These are phyloP conservation scores for Heliconius himera DNA, from an alignment of 1,140 invertebrate genomes.

Conservation along the genomic window DNA sequence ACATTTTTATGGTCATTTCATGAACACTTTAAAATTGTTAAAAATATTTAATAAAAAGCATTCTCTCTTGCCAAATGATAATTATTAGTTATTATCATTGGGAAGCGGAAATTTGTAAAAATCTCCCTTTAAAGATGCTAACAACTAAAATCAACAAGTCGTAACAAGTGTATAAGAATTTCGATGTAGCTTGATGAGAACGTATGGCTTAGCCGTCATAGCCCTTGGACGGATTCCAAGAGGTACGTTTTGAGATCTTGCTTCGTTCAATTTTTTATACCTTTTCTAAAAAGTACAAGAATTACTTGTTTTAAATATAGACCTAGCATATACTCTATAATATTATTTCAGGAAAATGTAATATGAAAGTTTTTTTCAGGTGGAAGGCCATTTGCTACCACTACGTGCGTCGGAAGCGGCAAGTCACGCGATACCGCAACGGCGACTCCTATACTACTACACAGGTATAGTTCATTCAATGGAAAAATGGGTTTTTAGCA, in stretches of 20 bases:
- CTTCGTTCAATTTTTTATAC: too few species aligned
- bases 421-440: conserved; percentile 90
- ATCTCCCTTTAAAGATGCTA: too few species aligned
- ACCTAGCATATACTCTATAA: neutral
- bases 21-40: neutral
- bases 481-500: neutral
- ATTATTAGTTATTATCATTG: too few species aligned
- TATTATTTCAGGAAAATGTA: neutral
- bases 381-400: conserved; percentile 95
- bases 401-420: conserved; percentile 89
- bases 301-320: conserved; percentile 5
- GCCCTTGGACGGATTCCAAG: too few species aligned
- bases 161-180: too few species aligned
- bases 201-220: too few species aligned
- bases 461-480: conserved; percentile 82
- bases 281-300: neutral
- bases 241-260: too few species aligned
- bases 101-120: too few species aligned
- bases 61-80: too few species aligned
- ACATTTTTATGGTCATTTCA: neutral
- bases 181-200: too few species aligned
- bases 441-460: conserved; percentile 92
- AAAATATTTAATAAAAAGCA: too few species aligned
- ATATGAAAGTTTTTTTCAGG: conserved; percentile 50
- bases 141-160: too few species aligned